Conservation (phyloP, 2,797 vertebrate genomes). For the Artibeus jamaicensis region DNA sequence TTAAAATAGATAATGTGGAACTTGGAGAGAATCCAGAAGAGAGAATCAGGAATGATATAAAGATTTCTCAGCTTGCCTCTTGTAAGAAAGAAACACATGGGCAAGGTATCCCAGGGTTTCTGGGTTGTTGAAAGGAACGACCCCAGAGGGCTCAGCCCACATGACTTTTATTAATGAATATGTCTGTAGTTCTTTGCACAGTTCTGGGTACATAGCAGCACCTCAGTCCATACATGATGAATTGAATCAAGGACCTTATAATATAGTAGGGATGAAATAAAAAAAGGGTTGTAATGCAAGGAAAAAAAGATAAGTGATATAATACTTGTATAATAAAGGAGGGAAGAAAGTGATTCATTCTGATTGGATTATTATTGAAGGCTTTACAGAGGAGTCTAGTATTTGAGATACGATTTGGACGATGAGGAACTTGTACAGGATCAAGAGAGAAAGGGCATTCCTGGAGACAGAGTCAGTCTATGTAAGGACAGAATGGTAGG, state of each 20-base stretch:
- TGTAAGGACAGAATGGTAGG: not conserved
- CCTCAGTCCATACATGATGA: not conserved
- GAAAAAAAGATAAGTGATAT: not conserved
- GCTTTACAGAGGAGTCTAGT: not conserved
- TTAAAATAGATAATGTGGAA: constrained; percentile 42
- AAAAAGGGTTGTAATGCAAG: not conserved
- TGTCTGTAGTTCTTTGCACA: not conserved
- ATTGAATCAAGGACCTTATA: not conserved
- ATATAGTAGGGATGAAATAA: not conserved
- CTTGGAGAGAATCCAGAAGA: constrained; percentile 44
- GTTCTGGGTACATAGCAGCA: not conserved
- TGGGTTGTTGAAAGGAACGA: not conserved
- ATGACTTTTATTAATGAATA: not conserved
- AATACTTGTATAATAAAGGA: not conserved
- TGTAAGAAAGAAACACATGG: not conserved
- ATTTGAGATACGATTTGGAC: not conserved
- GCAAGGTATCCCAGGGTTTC: not conserved
- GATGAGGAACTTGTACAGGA: not conserved
- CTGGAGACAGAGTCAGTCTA: not conserved
- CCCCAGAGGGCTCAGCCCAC: not conserved
- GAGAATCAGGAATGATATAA: not conserved
- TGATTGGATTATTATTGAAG: not conserved
- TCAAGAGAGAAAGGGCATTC: not conserved
- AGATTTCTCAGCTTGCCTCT: not conserved
- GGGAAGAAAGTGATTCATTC: not conserved